Conservation (phyloP, 2,113 vertebrate genomes). For the Recurvirostra avosetta region DNA sequence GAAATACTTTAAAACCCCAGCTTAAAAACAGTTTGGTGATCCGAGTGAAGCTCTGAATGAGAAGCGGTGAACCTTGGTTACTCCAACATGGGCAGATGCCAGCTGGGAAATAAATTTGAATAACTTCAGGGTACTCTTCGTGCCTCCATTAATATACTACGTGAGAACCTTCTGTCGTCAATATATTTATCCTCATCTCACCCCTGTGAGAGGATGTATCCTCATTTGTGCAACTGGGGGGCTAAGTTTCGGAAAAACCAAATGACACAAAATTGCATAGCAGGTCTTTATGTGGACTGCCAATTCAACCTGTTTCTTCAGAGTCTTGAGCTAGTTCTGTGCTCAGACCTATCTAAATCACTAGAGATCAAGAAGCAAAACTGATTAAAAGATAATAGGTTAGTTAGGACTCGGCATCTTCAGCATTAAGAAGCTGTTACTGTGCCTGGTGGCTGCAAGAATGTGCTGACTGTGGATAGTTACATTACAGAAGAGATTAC, state of each 20-base stretch:
- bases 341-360: not conserved
- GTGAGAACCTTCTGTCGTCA: not conserved
- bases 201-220: not conserved
- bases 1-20: not conserved
- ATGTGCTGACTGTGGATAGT: not conserved
- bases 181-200: not conserved
- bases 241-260: not conserved
- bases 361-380: not conserved
- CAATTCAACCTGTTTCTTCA: not conserved
- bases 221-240: not conserved
- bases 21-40: not conserved
- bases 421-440: not conserved
- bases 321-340: not conserved
- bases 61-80: not conserved
- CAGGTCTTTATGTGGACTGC: not conserved
- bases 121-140: not conserved
- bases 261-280: not conserved
- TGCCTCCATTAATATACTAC: not conserved
- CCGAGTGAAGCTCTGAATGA: not conserved
- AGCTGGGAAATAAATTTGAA: not conserved
- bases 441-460: not conserved
- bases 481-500: slow-evolving; percentile 15
- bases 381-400: not conserved
- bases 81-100: not conserved
- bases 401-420: not conserved